Evolutionary conservation across 2,113 vertebrate genomes (phyloP).

Genomic region (Danionella cerebrum): DNA sequence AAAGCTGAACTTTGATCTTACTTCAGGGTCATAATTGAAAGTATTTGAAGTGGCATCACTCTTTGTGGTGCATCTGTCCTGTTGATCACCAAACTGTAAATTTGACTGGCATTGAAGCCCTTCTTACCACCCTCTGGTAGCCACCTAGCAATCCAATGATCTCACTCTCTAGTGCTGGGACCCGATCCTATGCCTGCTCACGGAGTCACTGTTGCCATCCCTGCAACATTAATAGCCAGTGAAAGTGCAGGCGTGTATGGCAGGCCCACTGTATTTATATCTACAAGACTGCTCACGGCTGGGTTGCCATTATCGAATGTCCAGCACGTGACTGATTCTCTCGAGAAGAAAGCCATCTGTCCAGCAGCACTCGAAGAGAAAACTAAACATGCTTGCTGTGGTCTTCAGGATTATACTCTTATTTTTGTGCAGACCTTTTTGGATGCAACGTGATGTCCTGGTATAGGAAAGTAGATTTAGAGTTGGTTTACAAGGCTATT

Average conservation of each 20-base stretch:
- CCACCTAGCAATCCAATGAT: slow-evolving; percentile 18
- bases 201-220: slow-evolving; percentile 37
- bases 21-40: slow-evolving; percentile 16
- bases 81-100: slow-evolving; percentile 18
- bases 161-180: slow-evolving; percentile 33
- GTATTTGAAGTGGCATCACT: slow-evolving; percentile 7
- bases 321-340: slow-evolving; percentile 17
- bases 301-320: slow-evolving; percentile 49
- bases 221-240: slow-evolving; percentile 50
- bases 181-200: slow-evolving; percentile 39
- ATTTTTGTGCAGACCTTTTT: background rate
- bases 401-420: background rate
- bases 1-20: slow-evolving; percentile 24
- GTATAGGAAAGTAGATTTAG: too few relatives aligned
- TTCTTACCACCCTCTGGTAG: background rate
- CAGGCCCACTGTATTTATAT: slow-evolving; percentile 66
- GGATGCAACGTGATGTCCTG: too few relatives aligned
- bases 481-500: too few relatives aligned
- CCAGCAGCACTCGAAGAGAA: background rate
- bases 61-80: background rate
- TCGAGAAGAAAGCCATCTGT: background rate
- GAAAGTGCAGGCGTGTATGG: slow-evolving; percentile 46
- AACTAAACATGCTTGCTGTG: background rate
- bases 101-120: background rate
- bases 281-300: slow-evolving; percentile 43